Evolutionary conservation across 2,113 vertebrate genomes (phyloP), one percentile per base, ranked within the genome.

Genomic region (Chaetorhynchus papuensis): DNA sequence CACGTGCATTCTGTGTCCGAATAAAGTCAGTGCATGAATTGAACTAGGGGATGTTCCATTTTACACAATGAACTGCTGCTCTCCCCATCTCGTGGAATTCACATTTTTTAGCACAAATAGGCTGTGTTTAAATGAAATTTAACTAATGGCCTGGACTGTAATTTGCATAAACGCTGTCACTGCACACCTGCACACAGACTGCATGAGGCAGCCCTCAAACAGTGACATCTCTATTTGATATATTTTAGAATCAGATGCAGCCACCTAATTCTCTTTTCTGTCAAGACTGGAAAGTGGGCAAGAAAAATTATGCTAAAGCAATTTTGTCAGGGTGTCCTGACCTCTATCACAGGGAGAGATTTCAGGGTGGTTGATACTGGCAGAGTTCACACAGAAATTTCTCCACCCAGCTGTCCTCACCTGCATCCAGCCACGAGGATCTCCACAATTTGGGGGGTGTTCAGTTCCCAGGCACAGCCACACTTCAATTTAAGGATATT

Each of bases 401-500:
- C 15, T 64, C 42, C 50, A 41, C 52, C 71, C 79, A 41, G 87
- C 49, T 37, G 9, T n/a, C 50, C 54, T 42, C 7, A 20, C 22
- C 37, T 54, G 68, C 19, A 39, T 41, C 35, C 44, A 49, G 39
- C 24, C 44, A 44, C 0, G 0, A 45, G 31, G 20, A 52, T 18
- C 20, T 65, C n/a, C 60, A 65, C 17, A 50, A 18, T 17, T 4
- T 13, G 11, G 27, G 47, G 15, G 2, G 64, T 59, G 20, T 7
- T 83, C 77, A 7, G 5, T 11, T 37, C 45, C 15, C 17, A 56
- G 35, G 16, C 4, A 13, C 19, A 42, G 50, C 22, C 41, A 50
- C 2, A 1, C 28, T 10, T 53, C 69, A n/a, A 1, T 0, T 9
- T 0, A 59, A 45, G 7, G 57, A 39, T 5, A 37, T 21, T 6